Base-by-base conservation (phyloP, 2,888 invertebrate genomes). In the Polydrusus pterygomalis region DNA sequence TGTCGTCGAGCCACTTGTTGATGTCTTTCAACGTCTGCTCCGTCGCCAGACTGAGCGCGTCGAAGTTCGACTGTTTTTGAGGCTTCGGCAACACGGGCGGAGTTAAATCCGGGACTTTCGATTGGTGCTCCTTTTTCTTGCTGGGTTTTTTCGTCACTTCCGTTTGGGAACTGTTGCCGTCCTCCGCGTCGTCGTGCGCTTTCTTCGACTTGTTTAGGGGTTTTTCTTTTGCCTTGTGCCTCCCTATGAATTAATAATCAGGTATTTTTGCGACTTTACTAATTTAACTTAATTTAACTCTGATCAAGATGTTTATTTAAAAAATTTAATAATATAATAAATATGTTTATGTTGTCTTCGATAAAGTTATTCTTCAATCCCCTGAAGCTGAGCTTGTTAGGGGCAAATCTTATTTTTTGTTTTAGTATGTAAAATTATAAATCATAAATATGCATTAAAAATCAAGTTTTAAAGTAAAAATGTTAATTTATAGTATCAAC, bases 1-100 rank as follows among this genome's bases (percentile, higher is more conserved):
- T 94, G 82, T 95, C 95, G 83, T 96, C 95, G 75, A 96, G 87
- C 95, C 96, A 96, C 83, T 95, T 95, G 85, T 95, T 96, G 51
- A 96, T 95, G 85, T 96, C 96, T 90, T 96, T 94, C 0, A 94
- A 89, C 17, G 94, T 94, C 88, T 95, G 93, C 83, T 93, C 93
- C 0, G 93, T 93, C 10, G 93, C 93, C 77, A 93, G 89, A 82
- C 92, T 92, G 18, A 94, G 86, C 2, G 93, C 93, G 84, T 93
- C 93, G 69, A 84, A 80, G 30, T 80, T 82, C 25, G 81, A 92
- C 89, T 62, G 60, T 79, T 83, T 71, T 62, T 78, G 79, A 78
- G 83, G 30, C 75, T 80, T 79, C 17, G 72, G 63, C 43, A 45
- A 9, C 25, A 65, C n/a, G 20, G 68, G 45, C 11, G 60, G 25